These are phyloP conservation scores for Sapayoa aenigma DNA, from an alignment of 2,113 vertebrate species.

Conservation along the genomic window DNA sequence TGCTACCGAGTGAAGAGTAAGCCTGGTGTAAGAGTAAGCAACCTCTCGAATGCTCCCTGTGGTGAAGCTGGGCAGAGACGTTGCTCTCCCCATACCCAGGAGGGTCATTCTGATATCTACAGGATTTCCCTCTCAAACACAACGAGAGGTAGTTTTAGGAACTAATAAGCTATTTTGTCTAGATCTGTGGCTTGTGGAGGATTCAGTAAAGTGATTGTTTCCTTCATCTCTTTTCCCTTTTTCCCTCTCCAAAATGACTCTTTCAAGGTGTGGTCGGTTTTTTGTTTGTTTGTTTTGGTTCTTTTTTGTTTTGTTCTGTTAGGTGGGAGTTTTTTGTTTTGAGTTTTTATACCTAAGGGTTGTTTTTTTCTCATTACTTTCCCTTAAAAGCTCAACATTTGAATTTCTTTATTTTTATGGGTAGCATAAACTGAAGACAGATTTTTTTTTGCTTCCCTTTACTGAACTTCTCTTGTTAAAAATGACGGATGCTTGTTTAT, in stretches of 20 bases:
- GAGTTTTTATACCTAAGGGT: neutral
- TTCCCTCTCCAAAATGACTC: neutral
- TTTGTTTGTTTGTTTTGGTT: fast-evolving
- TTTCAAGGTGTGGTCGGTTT: neutral
- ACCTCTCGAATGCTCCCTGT: neutral
- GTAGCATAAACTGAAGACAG: neutral
- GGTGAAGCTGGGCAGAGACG: neutral
- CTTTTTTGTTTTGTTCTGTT: neutral
- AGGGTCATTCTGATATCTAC: neutral
- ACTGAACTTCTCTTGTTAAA: constrained; percentile 52
- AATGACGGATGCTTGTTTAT: constrained; percentile 63
- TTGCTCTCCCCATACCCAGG: neutral
- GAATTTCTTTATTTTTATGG: constrained; percentile 23
- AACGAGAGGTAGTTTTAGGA: neutral
- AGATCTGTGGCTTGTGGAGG: neutral
- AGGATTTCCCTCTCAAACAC: neutral
- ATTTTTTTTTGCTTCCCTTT: constrained; percentile 30
- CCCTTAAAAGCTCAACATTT: neutral
- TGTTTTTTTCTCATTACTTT: neutral
- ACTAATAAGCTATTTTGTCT: neutral
- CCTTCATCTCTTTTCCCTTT: neutral
- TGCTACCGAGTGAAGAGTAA: constrained; percentile 11
- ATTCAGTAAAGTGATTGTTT: neutral
- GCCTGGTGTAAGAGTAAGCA: neutral
- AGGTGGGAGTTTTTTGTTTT: neutral